Evolutionary conservation across 2,797 vertebrate species (phyloP).

Genomic region (Phyllotis vaccarum): DNA sequence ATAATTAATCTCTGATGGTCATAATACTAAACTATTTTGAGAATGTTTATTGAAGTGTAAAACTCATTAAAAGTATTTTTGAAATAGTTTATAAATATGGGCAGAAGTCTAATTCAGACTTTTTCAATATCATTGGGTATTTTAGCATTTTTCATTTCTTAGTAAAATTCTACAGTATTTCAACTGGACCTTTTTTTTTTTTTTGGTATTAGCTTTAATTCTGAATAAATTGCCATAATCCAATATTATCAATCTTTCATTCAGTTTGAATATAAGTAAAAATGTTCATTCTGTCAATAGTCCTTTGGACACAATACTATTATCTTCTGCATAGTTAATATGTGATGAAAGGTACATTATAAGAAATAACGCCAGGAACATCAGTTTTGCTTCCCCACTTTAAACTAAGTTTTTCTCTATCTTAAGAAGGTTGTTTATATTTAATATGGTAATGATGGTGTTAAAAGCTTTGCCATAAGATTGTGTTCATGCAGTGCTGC

Average conservation of each 20-base stretch:
- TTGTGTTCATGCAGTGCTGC: not conserved
- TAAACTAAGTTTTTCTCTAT: not conserved
- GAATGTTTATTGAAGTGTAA: conserved; percentile 57
- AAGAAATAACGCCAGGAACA: conserved; percentile 3
- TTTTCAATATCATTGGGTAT: not conserved
- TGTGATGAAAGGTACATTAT: not conserved
- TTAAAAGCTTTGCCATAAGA: not conserved
- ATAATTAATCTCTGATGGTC: conserved; percentile 64
- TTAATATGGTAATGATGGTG: not conserved
- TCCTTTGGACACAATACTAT: not conserved
- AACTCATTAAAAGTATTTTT: not conserved
- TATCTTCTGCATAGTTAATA: not conserved
- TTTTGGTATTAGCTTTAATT: conserved; percentile 4
- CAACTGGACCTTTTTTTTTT: conserved; percentile 26
- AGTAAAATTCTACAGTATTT: conserved; percentile 42
- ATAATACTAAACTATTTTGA: conserved; percentile 10
- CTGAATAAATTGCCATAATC: conserved; percentile 1
- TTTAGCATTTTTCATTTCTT: conserved; percentile 8
- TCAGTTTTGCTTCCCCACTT: not conserved
- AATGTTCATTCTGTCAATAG: conserved; percentile 10
- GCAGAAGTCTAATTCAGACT: conserved; percentile 21
- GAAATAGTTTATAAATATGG: conserved; percentile 16
- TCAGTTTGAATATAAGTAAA: conserved; percentile 14
- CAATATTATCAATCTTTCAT: not conserved
- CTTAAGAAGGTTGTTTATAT: not conserved